Base-by-base conservation (phyloP, 35 echinoderm and acorn worm genomes). In the Apostichopus japonicus region DNA sequence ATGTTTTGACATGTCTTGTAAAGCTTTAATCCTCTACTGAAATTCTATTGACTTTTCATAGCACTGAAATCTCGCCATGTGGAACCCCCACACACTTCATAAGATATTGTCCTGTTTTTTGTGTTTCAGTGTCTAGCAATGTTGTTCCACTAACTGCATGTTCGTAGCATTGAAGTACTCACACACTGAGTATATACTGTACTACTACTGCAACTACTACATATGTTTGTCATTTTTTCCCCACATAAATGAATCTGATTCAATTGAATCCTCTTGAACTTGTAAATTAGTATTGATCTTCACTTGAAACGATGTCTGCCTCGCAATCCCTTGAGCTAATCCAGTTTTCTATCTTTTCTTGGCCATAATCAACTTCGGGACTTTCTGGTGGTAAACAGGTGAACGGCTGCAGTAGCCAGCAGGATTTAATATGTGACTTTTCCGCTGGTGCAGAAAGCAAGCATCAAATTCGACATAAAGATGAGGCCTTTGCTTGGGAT, bases 221-320 rank as follows among this genome's bases (percentile, higher is more conserved):
- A 75, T 75, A 75, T n/a, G 13, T 75, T 23, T 75, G 17, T 6
- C 71, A 75, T 75, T 14, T 75, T 75, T 75, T 75, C 14, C 55
- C 27, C 33, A 58, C 21, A 21, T n/a, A 59, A 84, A 51, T 80
- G 78, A 54, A 59, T 57, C 16, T 57, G 55, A 84, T 84, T 84
- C 81, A 84, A 84, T 84, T 84, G 81, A 84, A 84, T 23, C 54
- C 7, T 84, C 81, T 84, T 84, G 81, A 57, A 84, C 81, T 84
- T 84, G 81, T 84, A 84, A 84, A 84, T 84, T 84, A 84, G 81
- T 84, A 84, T 84, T 84, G 81, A 84, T 84, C 81, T 23, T 56
- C 81, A 84, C 81, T 58, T 23, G 81, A 84, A 84, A 84, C 54
- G 53, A 84, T 84, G 81, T 84, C 81, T 84, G 54, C 81, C 81